Evolutionary conservation across 2,888 invertebrate species (phyloP).

Genomic region (Epirrita christyi): DNA sequence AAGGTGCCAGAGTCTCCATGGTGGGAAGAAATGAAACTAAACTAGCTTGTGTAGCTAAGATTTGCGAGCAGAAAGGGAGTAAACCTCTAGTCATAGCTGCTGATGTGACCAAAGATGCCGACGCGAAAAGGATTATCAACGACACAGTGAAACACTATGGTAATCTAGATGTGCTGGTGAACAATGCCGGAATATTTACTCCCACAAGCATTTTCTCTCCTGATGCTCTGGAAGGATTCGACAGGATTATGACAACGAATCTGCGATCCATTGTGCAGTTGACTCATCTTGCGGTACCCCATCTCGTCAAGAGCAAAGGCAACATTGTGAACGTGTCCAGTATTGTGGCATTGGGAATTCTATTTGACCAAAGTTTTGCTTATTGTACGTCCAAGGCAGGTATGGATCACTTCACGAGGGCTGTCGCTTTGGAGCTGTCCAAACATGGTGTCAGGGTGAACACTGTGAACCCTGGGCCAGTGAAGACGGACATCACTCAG

Average conservation of each 20-base stretch:
- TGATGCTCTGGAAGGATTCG: constrained; percentile 25
- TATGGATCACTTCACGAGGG: constrained; percentile 89
- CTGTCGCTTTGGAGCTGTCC: constrained; percentile 87
- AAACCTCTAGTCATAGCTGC: constrained; percentile 33
- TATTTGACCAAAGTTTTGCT: constrained; percentile 17
- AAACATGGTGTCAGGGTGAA: constrained; percentile 85
- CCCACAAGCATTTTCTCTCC: constrained; percentile 18
- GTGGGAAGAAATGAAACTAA: constrained; percentile 87
- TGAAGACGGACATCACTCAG: constrained; percentile 56
- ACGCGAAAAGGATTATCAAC: constrained; percentile 29
- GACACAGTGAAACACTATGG: constrained; percentile 33
- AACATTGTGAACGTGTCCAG: constrained; percentile 41
- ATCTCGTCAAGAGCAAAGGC: constrained; percentile 34
- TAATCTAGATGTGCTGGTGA: constrained; percentile 34
- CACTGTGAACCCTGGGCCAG: constrained; percentile 88
- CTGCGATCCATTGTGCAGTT: constrained; percentile 26
- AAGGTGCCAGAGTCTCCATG: constrained; percentile 84
- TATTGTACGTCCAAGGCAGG: constrained; percentile 90
- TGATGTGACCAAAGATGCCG: constrained; percentile 33
- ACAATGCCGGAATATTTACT: constrained; percentile 35
- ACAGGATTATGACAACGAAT: constrained; percentile 34
- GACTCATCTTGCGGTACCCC: constrained; percentile 31
- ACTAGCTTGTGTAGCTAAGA: constrained; percentile 79
- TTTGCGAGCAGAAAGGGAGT: constrained; percentile 26
- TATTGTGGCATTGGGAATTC: constrained; percentile 28